Evolutionary conservation across 2,888 invertebrate species (phyloP), one percentile per base, ranked within the genome.

Genomic region (Stegana nigrithorax): DNA sequence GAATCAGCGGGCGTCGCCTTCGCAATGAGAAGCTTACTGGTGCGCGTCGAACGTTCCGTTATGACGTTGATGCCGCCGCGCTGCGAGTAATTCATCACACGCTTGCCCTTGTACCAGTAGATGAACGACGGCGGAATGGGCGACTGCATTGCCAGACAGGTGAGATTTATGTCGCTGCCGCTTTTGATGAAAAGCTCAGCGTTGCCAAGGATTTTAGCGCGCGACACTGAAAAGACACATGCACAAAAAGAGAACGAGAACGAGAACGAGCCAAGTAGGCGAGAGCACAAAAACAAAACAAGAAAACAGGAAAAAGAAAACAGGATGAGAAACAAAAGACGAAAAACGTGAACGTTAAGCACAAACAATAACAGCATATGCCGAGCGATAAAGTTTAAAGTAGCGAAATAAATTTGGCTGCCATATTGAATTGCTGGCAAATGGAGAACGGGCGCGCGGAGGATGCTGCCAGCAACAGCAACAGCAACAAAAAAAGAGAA

Each of bases 141-240:
- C 80, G 91, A 89, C 87, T 95, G 90, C 84, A 93, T 90, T 66
- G 93, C 93, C 84, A 93, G 90, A 87, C 95, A 95, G 82, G 95
- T 95, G 86, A 96, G 90, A 89, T 95, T 95, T 88, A 96, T 94
- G 89, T 95, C 95, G 83, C 94, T 95, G 77, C 95, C 95, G 83
- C 93, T 94, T 86, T 93, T 92, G 87, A 95, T 93, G 88, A 93
- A 94, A 84, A 94, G 88, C 87, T 95, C 95, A 47, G 93, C 89
- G 82, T 93, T 94, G 58, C 94, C 94, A 84, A 93, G 88, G 84
- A 95, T 95, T 88, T 93, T 93, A 74, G 95, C 95, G 85, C 93
- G 93, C 80, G 95, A 94, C 84, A 95, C 95, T 95, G 90, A 51
- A 73, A 70, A 63, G 62, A n/a, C 36, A 36, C 36, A 58, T 26